These are phyloP conservation scores for Hassar affinis DNA, from an alignment of 2,113 vertebrate species.

Conservation along the genomic window DNA sequence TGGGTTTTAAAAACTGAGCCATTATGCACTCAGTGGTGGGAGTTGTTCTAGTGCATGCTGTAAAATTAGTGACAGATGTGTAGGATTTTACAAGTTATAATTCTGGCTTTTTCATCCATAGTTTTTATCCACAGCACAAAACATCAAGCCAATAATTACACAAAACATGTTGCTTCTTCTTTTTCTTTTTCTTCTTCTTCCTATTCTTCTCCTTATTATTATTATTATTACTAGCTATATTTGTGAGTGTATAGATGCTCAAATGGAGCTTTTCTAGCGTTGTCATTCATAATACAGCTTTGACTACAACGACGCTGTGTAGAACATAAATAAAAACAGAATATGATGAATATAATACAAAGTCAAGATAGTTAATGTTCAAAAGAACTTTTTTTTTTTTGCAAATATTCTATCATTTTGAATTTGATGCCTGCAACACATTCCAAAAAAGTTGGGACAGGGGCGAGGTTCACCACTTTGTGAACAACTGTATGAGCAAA, in stretches of 20 bases:
- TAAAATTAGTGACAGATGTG: background rate
- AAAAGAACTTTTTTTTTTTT: no score
- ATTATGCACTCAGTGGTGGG: background rate
- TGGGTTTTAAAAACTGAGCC: background rate
- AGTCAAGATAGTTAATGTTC: no score
- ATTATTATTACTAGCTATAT: background rate
- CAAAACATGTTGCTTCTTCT: background rate
- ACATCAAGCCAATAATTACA: background rate
- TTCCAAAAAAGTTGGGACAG: no score
- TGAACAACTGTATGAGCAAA: no score
- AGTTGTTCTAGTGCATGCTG: background rate
- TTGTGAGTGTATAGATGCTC: background rate
- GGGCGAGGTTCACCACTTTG: no score
- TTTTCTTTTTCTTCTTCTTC: background rate
- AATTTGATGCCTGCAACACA: no score
- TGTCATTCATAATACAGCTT: background rate
- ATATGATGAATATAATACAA: no score
- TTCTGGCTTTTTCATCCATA: background rate
- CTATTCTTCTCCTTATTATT: background rate
- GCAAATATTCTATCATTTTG: no score
- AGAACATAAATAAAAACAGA: no score
- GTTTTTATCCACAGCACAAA: background rate
- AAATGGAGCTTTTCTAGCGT: background rate
- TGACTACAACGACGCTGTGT: no score
- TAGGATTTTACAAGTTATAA: background rate